A percentile compares a stretch with the other conserved stretches of the same genome.
Conservation (phyloP, 2,888 invertebrate species). For the Peribatodes rhomboidaria region DNA sequence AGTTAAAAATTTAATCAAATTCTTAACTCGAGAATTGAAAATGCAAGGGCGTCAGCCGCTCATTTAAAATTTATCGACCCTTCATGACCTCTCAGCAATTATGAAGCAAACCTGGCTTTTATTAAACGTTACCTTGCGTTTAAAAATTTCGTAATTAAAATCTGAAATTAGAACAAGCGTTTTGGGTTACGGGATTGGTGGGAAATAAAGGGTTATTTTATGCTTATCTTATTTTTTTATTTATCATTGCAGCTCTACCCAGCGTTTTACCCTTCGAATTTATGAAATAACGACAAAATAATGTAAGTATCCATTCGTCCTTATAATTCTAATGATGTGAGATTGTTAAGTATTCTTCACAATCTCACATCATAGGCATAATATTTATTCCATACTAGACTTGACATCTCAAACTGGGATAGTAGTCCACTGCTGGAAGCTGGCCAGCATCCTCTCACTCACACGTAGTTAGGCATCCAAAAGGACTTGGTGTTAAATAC, state of each 20-base stretch:
- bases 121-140: slow-evolving; percentile 17
- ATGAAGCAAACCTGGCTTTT: slow-evolving; percentile 15
- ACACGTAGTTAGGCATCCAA: too few species aligned
- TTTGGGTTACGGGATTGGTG: neutral
- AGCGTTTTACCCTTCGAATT: too few species aligned
- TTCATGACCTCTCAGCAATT: slow-evolving; percentile 14
- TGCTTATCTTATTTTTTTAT: neutral
- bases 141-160: slow-evolving; percentile 20
- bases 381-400: too few species aligned
- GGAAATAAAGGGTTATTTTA: neutral
- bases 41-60: slow-evolving; percentile 10
- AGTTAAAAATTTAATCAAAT: neutral
- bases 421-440: too few species aligned
- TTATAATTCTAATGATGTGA: too few species aligned
- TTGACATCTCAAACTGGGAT: too few species aligned
- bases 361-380: too few species aligned
- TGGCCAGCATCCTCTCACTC: too few species aligned
- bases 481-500: too few species aligned
- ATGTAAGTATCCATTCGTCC: neutral
- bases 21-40: neutral
- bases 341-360: too few species aligned
- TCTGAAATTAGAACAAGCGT: slow-evolving; percentile 6
- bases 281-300: too few species aligned
- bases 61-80: slow-evolving; percentile 21
- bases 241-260: too few species aligned